Conservation (phyloP, 2,797 vertebrate species). For the Muscicapa striata region DNA sequence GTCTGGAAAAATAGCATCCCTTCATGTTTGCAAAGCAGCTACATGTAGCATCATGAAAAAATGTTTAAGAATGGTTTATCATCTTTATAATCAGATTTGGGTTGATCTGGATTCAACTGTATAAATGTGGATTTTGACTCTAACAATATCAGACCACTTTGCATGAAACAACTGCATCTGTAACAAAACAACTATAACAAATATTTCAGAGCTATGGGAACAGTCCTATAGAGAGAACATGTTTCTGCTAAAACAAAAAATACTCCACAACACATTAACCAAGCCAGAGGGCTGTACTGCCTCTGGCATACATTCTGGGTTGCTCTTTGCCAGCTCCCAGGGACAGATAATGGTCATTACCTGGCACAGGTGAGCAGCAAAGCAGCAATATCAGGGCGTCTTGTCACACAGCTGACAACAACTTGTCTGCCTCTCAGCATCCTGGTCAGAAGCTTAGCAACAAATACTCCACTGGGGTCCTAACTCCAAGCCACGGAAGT, state of each 20-base stretch:
- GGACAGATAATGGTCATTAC: background rate
- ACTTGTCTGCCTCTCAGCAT: background rate
- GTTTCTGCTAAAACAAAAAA: background rate
- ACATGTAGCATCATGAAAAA: background rate
- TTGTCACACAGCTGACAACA: background rate
- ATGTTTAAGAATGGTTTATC: background rate
- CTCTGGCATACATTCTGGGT: background rate
- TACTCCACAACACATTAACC: background rate
- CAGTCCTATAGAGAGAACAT: fast-evolving
- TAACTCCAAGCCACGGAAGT: background rate
- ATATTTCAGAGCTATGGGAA: background rate
- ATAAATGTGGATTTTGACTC: background rate
- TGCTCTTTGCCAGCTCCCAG: background rate
- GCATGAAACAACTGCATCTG: background rate
- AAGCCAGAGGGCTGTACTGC: background rate
- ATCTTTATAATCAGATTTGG: background rate
- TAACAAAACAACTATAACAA: background rate
- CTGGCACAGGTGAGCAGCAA: background rate
- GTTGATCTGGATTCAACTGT: background rate
- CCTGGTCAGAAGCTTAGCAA: background rate
- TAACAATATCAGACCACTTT: background rate
- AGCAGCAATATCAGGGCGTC: background rate
- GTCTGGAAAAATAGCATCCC: background rate
- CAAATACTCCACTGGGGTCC: fast-evolving
- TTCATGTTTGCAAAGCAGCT: background rate